Percentiles rank a stretch among this genome's conserved stretches.
These are phyloP conservation scores for Paracanthobrama guichenoti DNA, from an alignment of 2,113 vertebrate genomes.

Conservation along the genomic window DNA sequence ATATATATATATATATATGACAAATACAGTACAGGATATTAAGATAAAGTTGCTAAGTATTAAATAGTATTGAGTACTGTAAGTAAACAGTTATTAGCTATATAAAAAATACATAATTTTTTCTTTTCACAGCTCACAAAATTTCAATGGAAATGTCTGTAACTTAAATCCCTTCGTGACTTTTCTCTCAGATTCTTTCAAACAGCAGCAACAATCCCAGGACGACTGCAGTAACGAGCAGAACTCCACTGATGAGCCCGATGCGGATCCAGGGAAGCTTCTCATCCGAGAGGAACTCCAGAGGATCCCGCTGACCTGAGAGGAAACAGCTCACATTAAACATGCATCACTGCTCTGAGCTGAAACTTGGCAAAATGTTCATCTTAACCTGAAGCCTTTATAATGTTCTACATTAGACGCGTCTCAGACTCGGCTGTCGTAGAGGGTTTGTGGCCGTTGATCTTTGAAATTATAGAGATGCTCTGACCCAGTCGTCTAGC, in stretches of 20 bases:
- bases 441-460: no score
- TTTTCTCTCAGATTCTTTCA: constrained; percentile 36
- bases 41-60: not conserved
- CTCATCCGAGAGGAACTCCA: not conserved
- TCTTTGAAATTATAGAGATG: no score
- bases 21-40: no score
- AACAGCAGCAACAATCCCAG: constrained; percentile 50
- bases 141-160: not conserved
- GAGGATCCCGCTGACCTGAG: not conserved
- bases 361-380: not conserved
- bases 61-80: not conserved
- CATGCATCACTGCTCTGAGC: not conserved
- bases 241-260: constrained; percentile 56
- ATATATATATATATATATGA: no score
- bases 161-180: not conserved
- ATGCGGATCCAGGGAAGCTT: constrained; percentile 57
- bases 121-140: not conserved
- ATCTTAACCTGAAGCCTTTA: no score
- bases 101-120: not conserved
- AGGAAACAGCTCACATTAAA: not conserved
- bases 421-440: no score
- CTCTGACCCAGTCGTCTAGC: no score
- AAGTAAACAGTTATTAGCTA: not conserved
- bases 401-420: no score
- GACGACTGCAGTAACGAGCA: constrained; percentile 51